Evolutionary conservation across 2,113 vertebrate genomes (phyloP).

Genomic region (Tamias sibiricus): DNA sequence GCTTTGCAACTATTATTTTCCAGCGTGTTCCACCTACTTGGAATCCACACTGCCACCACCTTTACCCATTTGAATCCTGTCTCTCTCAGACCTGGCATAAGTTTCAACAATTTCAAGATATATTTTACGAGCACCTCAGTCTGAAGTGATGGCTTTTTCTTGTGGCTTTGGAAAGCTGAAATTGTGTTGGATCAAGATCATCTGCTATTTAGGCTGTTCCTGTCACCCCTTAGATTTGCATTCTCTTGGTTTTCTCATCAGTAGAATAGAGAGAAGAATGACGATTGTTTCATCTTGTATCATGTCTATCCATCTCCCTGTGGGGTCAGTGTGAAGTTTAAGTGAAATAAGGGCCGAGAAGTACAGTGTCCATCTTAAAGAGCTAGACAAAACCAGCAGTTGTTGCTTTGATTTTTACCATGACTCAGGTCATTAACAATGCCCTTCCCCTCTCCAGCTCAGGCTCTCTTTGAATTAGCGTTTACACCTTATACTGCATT

Average conservation of each 20-base stretch:
- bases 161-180: not conserved
- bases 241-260: not conserved
- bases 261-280: not conserved
- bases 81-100: not conserved
- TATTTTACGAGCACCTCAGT: not conserved
- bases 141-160: not conserved
- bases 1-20: not conserved
- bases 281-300: fast-evolving
- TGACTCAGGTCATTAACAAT: too few species aligned
- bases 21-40: not conserved
- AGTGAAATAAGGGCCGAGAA: not conserved
- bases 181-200: fast-evolving
- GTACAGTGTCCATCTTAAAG: not conserved
- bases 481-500: not conserved
- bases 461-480: not conserved
- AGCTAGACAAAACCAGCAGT: not conserved
- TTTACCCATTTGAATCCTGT: too few species aligned
- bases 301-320: not conserved
- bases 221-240: fast-evolving
- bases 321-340: not conserved
- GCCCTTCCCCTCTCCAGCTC: not conserved
- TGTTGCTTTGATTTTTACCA: not conserved
- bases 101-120: not conserved
- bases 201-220: not conserved
- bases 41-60: fast-evolving